Percentiles rank a stretch among this genome's conserved stretches.
These are phyloP conservation scores for Tiliacea citrago DNA, from an alignment of 2,888 invertebrate genomes.

Conservation along the genomic window DNA sequence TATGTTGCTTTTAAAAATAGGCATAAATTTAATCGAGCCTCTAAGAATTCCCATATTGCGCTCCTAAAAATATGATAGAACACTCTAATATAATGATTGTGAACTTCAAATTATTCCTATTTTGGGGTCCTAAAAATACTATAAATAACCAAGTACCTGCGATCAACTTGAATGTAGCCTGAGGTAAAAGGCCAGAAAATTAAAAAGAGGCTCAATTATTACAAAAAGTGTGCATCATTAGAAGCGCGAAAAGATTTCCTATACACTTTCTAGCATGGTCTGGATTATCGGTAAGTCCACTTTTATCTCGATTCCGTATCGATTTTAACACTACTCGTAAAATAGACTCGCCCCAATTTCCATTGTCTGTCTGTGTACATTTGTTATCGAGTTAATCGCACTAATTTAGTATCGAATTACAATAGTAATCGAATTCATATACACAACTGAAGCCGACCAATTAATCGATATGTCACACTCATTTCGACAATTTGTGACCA, in stretches of 20 bases:
- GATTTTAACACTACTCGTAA: conserved; percentile 10
- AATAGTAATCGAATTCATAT: conserved; percentile 35
- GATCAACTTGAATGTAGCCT: background rate
- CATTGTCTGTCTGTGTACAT: background rate
- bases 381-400: conserved; percentile 26
- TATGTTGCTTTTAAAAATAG: background rate
- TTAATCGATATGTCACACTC: conserved; percentile 42
- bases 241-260: background rate
- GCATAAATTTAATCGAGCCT: background rate
- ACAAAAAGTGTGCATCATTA: background rate
- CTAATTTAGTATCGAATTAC: conserved; percentile 36
- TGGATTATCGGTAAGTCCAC: conserved; percentile 8
- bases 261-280: conserved; percentile 1
- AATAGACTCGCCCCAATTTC: conserved; percentile 28
- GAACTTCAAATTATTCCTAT: background rate
- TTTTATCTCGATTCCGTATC: background rate
- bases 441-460: conserved; percentile 29
- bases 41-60: background rate
- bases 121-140: background rate
- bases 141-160: background rate
- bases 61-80: background rate
- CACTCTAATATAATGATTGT: background rate
- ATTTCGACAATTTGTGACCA: conserved; percentile 42
- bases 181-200: background rate
- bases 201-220: background rate